These are phyloP conservation scores for Lydus trimaculatus DNA, from an alignment of 2,888 invertebrate genomes.

Conservation along the genomic window DNA sequence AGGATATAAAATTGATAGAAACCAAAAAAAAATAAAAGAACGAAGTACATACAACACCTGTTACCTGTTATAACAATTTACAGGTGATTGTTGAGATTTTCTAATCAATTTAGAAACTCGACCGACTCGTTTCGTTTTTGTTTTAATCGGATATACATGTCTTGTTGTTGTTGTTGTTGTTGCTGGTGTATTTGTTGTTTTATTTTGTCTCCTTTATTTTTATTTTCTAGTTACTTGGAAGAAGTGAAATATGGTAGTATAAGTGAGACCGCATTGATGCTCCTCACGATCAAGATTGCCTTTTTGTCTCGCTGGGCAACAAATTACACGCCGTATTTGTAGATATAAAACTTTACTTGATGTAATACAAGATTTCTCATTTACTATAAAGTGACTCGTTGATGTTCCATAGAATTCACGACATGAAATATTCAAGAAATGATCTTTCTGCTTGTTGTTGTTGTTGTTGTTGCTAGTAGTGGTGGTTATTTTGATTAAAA, in stretches of 20 bases:
- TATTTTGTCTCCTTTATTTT: neutral
- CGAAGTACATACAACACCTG: neutral
- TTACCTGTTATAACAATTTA: conserved; percentile 6
- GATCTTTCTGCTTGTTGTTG: neutral
- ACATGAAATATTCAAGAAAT: conserved; percentile 35
- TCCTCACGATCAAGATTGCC: conserved; percentile 44
- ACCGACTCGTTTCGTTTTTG: conserved; percentile 16
- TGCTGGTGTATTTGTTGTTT: no score
- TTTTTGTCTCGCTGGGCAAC: conserved; percentile 39
- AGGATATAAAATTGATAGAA: conserved; percentile 21
- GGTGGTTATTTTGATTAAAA: neutral
- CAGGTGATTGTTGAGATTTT: conserved; percentile 1
- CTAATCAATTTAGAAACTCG: conserved; percentile 14
- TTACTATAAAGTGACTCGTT: conserved; percentile 40
- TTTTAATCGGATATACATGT: conserved; percentile 3
- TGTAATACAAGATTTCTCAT: conserved; percentile 42
- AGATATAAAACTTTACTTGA: conserved; percentile 41
- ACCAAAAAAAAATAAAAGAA: neutral
- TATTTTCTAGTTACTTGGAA: conserved; percentile 12
- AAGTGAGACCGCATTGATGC: conserved; percentile 29
- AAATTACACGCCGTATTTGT: conserved; percentile 39
- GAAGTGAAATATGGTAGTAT: conserved; percentile 25
- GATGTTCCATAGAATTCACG: conserved; percentile 30
- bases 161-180: conserved; percentile 18
- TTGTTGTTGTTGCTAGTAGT: neutral